phyloP scores from a whole-genome alignment of 2,888 invertebrate species.

The Zygothrica quintamaculata region DNA sequence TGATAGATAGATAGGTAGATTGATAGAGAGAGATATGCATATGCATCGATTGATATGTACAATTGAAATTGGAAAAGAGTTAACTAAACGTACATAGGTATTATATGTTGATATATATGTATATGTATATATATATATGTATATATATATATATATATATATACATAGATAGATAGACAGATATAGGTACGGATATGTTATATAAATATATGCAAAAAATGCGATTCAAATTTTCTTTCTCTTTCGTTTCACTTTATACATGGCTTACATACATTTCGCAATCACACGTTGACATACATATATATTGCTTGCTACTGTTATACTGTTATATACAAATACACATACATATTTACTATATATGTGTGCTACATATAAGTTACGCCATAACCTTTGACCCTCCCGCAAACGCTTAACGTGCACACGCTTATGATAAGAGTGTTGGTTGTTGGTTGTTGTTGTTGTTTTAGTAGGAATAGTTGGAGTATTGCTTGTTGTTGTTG shows the following conservation, averaged over 20 bases:
- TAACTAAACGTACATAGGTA: slow-evolving; percentile 24
- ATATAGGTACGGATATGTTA: slow-evolving; percentile 11
- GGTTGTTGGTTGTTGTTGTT: slow-evolving; percentile 41
- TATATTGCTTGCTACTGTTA: slow-evolving; percentile 1
- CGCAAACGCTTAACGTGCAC: slow-evolving; percentile 45
- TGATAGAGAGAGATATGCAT: slow-evolving; percentile 47
- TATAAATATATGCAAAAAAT: slow-evolving; percentile 52
- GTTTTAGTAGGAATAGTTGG: slow-evolving; percentile 42
- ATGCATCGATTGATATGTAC: slow-evolving; percentile 68
- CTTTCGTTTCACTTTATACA: background rate
- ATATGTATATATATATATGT: slow-evolving; percentile 20
- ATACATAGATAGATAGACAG: slow-evolving; percentile 12
- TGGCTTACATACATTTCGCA: too few species aligned
- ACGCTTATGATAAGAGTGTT: slow-evolving; percentile 41
- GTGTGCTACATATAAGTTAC: background rate
- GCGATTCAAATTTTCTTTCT: slow-evolving; percentile 15
- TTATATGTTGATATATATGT: slow-evolving; percentile 27
- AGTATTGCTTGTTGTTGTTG: slow-evolving; percentile 44
- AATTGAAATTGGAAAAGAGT: slow-evolving; percentile 63
- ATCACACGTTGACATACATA: slow-evolving; percentile 18
- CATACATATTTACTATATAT: background rate
- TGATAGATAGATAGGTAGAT: too few species aligned
- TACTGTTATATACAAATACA: slow-evolving; percentile 12
- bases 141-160: slow-evolving; percentile 6
- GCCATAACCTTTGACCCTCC: slow-evolving; percentile 20